Base-by-base conservation (phyloP, 1,140 invertebrate species). In the Trichonephila clavipes region DNA sequence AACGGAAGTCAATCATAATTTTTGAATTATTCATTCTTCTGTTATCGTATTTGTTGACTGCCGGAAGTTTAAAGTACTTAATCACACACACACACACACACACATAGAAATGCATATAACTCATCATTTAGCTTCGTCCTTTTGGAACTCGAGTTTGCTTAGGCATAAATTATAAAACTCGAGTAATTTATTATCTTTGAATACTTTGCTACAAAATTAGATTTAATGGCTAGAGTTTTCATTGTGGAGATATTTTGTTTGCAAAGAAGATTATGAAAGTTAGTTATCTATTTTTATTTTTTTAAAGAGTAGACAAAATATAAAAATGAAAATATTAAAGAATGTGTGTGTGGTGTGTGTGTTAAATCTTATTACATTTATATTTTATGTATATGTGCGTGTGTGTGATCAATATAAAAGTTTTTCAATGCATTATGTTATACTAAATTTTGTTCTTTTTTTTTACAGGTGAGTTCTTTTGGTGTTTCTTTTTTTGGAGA, bases 1-100 rank as follows among this genome's bases (percentile, higher is more conserved):
- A 83, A 59, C 82, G 82, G 82, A 83, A 83, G 82, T 21, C 24
- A n/a, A 18, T 58, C 40, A n/a, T 58, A 83, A 83, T 83, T 83
- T 83, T 59, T n/a, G 24, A 83, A 83, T 83, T 83, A 83, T 83
- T 83, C 82, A 83, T 59, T 83, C 21, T 58, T 59, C 44, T 58
- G 81, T 51, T 83, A 83, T 83, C 82, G 58, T 59, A 19, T 40
- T 44, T 58, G 19, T 40, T 51, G 40, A 58, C 12, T n/a, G 51
- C 40, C 82, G 40, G 82, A 59, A 83, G 51, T 51, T 83, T 4
- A 12, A 34, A n/a, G 44, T 16, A n/a, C 40, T 83, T 83, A 83
- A 83, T 83, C 82, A 58, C n/a, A n/a, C n/a, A n/a, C n/a, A n/a
- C n/a, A n/a, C n/a, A n/a, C n/a, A n/a, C n/a, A n/a, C n/a, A n/a